These are phyloP conservation scores for Anolis carolinensis DNA, from an alignment of 2,113 vertebrate species.

Conservation along the genomic window DNA sequence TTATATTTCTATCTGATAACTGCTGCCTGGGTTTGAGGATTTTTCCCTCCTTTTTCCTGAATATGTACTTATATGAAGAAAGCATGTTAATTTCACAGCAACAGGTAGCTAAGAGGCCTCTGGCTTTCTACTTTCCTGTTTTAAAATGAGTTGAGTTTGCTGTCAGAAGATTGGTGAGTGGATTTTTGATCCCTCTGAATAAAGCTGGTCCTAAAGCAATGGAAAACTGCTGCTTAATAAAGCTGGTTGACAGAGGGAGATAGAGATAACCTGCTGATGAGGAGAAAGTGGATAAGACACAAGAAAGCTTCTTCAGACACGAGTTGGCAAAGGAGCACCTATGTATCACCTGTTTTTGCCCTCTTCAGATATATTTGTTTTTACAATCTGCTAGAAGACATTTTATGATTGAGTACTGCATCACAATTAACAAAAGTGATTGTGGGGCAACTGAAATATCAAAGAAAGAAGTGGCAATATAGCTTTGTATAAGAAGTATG, in stretches of 20 bases:
- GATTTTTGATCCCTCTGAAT: background rate
- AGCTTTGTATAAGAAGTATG: background rate
- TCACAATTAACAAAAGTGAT: background rate
- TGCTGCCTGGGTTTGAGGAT: background rate
- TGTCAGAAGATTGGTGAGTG: background rate
- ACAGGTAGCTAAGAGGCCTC: background rate
- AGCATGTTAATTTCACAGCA: slow-evolving; percentile 39
- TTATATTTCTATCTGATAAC: background rate
- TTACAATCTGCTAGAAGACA: slow-evolving; percentile 26
- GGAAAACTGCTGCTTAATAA: slow-evolving; percentile 5
- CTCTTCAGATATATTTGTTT: accelerated
- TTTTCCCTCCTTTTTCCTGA: background rate
- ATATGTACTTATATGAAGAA: background rate
- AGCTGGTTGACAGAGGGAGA: background rate
- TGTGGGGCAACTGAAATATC: accelerated
- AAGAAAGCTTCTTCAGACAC: slow-evolving; percentile 6
- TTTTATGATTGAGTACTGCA: background rate
- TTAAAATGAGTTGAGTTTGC: slow-evolving; percentile 24
- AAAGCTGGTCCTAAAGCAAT: slow-evolving; percentile 27
- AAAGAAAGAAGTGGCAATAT: background rate
- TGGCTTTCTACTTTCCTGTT: slow-evolving; percentile 11
- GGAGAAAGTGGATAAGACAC: background rate
- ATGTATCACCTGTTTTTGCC: accelerated
- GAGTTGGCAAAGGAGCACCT: background rate
- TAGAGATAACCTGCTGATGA: slow-evolving; percentile 9